Base-by-base conservation (phyloP, 2,797 vertebrate genomes). In the Uromys caudimaculatus region DNA sequence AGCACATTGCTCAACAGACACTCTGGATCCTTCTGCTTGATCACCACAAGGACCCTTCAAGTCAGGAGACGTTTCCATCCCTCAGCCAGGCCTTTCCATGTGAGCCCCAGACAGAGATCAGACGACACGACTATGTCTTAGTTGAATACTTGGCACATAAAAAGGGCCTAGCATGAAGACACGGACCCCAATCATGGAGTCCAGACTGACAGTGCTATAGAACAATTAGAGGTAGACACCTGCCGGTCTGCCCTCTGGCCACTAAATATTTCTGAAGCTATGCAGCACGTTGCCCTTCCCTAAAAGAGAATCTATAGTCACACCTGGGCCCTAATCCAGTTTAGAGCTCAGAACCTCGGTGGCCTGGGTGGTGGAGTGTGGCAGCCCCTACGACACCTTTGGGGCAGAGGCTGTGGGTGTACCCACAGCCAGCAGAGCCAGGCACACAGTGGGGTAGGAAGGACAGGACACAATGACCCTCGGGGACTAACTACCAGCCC, bases 1-100 rank as follows among this genome's bases (percentile, higher is more conserved):
- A 11, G 44, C 1, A 50, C 0, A 0, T 44, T 16, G 3, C 52
- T 12, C 52, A 3, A 54, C 10, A 27, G 32, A 27, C 2, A n/a
- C 79, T n/a, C 2, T 23, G 41, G 6, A 41, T 11, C 10, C 27
- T 60, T 6, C 2, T 3, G 35, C n/a, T 62, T 62, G 16, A 12
- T 54, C 60, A 64, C 77, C 16, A 32, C n/a, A 10, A 44, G 2
- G 1, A 58, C 41, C 14, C 60, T n/a, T 6, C 0, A 2, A 56
- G 58, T 29, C 27, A 35, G 71, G 94, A 23, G 73, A 32, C 29
- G 0, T 24, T 17, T 1, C 23, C 14, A 3, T 0, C 17, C 16
- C 16, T 2, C 4, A 19, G 54, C 76, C 38, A 14, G 9, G 9
- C 47, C 35, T 52, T 58, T 21, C 85, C 24, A 11, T 0, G 6